Base-by-base conservation (phyloP, 2,888 invertebrate species). In the Allacma fusca region DNA sequence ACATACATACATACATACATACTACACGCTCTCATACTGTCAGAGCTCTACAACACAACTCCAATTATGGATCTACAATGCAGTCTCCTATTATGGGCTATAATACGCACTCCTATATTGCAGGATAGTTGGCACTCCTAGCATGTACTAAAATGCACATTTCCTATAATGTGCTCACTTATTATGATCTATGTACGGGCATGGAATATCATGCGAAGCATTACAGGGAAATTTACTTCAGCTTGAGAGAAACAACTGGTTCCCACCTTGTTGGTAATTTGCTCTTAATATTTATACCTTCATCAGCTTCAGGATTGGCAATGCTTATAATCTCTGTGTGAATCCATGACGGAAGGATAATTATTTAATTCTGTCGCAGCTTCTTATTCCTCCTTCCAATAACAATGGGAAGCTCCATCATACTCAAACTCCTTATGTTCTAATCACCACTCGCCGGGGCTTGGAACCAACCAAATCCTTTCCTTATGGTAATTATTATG, bases 211-310 rank as follows among this genome's bases (percentile, higher is more conserved):
- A 34, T 50, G 40, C 40, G 40, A n/a, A n/a, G n/a, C n/a, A 50
- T n/a, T 50, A 50, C 50, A 50, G n/a, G 50, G 50, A 50, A 50
- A 50, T 19, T 50, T 50, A 50, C 50, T 50, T 50, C 16, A 50
- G 50, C 50, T 16, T 13, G 16, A 19, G 16, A n/a, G 50, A 50
- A n/a, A 50, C 19, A 50, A 50, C 64, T 64, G 64, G 64, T 23
- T 59, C 9, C 64, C 64, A 64, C 34, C 34, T 34, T 34, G 34
- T 34, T 62, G 26, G 65, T 29, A 65, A 65, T 65, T 65, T 65
- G 19, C 65, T 29, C 29, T 65, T 29, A 65, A 65, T 65, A 65
- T 65, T 65, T 65, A 65, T 28, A 65, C 29, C 65, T 65, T 65
- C 65, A 65, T 65, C 65, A 65, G 19, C 24, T 13, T 26, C 50